These are phyloP conservation scores for Danaus chrysippus DNA, from an alignment of 2,888 invertebrate species.

Conservation along the genomic window DNA sequence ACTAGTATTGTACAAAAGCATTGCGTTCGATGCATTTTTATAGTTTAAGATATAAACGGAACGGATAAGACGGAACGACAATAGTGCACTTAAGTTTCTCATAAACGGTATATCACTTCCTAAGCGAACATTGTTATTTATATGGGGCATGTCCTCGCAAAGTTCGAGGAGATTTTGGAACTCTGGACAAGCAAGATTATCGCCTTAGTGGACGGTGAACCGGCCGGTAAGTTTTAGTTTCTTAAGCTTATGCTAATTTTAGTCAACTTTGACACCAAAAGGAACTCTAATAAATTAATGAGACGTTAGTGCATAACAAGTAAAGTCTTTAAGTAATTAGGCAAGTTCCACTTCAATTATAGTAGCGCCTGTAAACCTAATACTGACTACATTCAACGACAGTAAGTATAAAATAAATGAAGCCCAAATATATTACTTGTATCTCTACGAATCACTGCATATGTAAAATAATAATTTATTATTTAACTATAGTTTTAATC, in stretches of 20 bases:
- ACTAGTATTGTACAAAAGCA: slow-evolving; percentile 47
- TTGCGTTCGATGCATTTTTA: slow-evolving; percentile 74
- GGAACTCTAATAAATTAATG: not conserved
- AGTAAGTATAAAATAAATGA: too few species aligned
- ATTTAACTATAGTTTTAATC: too few species aligned
- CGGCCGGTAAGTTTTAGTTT: slow-evolving; percentile 1
- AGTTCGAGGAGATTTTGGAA: slow-evolving; percentile 37
- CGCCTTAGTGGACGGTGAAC: slow-evolving; percentile 46
- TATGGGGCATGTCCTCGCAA: slow-evolving; percentile 32
- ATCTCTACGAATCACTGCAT: too few species aligned
- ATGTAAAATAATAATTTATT: too few species aligned
- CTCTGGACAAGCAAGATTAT: slow-evolving; percentile 52
- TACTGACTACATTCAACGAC: too few species aligned
- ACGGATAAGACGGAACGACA: slow-evolving; percentile 57
- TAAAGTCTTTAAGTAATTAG: too few species aligned
- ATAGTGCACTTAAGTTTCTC: slow-evolving; percentile 64
- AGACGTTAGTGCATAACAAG: too few species aligned
- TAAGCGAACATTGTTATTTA: slow-evolving; percentile 60
- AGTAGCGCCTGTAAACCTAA: too few species aligned
- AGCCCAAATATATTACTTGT: too few species aligned
- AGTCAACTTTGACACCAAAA: not conserved
- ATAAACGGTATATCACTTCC: slow-evolving; percentile 70
- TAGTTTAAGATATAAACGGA: slow-evolving; percentile 60
- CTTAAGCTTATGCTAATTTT: slow-evolving; percentile 4
- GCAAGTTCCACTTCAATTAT: too few species aligned